Conservation (phyloP, 1,140 invertebrate species). For the Papilio dardanus region DNA sequence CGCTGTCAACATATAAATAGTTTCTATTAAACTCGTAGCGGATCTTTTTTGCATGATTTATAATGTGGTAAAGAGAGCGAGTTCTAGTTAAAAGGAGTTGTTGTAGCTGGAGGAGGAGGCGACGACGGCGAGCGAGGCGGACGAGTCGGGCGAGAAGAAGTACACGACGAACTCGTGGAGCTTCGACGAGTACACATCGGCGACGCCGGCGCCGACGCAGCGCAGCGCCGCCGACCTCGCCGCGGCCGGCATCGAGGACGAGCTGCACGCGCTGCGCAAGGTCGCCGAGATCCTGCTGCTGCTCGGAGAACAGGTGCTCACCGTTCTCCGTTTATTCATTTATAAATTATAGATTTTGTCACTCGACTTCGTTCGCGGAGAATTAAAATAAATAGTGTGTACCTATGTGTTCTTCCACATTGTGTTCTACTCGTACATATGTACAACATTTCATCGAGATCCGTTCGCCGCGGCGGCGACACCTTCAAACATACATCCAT, state of each 20-base stretch:
- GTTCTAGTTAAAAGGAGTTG: background rate
- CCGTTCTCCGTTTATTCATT: constrained; percentile 38
- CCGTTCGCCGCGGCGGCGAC: no score
- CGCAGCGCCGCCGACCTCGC: constrained; percentile 44
- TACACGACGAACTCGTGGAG: constrained; percentile 19
- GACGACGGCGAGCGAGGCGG: background rate
- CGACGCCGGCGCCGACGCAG: constrained; percentile 48
- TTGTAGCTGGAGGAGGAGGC: constrained; percentile 1
- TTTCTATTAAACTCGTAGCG: no score
- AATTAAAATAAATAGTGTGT: no score
- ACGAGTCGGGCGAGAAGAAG: background rate
- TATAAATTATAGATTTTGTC: background rate
- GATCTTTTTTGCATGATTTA: background rate
- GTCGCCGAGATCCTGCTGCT: constrained; percentile 68
- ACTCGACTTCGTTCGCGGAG: no score
- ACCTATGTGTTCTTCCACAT: no score
- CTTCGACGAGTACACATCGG: constrained; percentile 41
- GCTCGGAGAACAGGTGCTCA: constrained; percentile 69
- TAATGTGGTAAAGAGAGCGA: background rate
- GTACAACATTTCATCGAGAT: no score
- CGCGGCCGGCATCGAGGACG: constrained; percentile 44
- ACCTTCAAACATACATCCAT: no score
- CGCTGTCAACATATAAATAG: no score
- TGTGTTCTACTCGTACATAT: no score
- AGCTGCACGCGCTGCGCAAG: constrained; percentile 67